Evolutionary conservation across 2,797 vertebrate species (phyloP).

Genomic region (Borostomias antarcticus): DNA sequence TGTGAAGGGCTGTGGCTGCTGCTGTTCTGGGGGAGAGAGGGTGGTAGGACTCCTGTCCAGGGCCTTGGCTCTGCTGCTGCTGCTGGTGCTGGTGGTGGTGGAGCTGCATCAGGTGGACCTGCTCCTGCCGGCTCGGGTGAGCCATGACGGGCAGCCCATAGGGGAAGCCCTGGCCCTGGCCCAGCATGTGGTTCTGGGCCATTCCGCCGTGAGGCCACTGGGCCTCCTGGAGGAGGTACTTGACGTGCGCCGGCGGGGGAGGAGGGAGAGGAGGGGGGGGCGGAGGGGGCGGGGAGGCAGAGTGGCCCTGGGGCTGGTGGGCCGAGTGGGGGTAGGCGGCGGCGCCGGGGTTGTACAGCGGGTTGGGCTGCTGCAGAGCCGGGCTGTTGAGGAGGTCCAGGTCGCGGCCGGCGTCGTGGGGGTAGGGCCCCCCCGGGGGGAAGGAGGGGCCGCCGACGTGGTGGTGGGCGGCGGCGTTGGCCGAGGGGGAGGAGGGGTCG

Average conservation of each 20-base stretch:
- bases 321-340: constrained; percentile 71
- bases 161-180: constrained; percentile 86
- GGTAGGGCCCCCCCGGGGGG: constrained; percentile 73
- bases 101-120: constrained; percentile 91
- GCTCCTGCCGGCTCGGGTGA: constrained; percentile 85
- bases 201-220: constrained; percentile 88
- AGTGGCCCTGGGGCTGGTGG: constrained; percentile 68
- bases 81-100: constrained; percentile 82
- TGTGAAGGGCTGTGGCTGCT: constrained; percentile 91
- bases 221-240: constrained; percentile 93
- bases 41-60: constrained; percentile 88
- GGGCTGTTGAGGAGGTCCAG: constrained; percentile 82
- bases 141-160: constrained; percentile 82
- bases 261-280: constrained; percentile 84
- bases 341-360: constrained; percentile 64
- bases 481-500: constrained; percentile 87
- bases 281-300: constrained; percentile 72
- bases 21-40: constrained; percentile 87
- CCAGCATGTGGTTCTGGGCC: constrained; percentile 88
- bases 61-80: constrained; percentile 80
- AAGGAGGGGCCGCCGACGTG: constrained; percentile 82
- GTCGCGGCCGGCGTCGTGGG: constrained; percentile 81
- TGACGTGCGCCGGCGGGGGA: constrained; percentile 83
- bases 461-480: constrained; percentile 79
- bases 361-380: constrained; percentile 85